Base-by-base conservation (phyloP, 2,113 vertebrate genomes). In the Tympanuchus pallidicinctus region DNA sequence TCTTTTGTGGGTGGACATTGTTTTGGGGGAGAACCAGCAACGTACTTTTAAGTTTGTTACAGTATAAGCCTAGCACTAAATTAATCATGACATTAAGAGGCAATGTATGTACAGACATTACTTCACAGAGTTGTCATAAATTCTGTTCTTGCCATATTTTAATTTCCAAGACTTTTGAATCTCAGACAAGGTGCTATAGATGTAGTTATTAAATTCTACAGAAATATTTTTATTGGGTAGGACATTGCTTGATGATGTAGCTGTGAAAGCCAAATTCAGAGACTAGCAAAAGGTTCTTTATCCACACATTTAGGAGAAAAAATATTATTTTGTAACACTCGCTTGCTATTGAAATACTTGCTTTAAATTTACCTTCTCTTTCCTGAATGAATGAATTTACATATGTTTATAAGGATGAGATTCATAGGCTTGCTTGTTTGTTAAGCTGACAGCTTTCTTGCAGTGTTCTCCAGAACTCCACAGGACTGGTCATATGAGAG, bases 181-280 rank as follows among this genome's bases (percentile, higher is more conserved):
- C 89, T 97, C 86, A 95, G 96, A 97, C 94, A 97, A 97, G 95
- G 96, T 96, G 91, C 93, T 79, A 36, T 97, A 97, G 97, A 97
- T 97, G 95, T 95, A 96, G 94, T 98, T 98, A 97, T 97, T 97
- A 95, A 96, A 96, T 87, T 97, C 78, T 93, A 78, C 70, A 95
- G 97, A 95, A 97, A 96, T 97, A 97, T 98, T 98, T 98, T 97
- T 97, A 96, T 96, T 98, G 97, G 96, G 97, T 88, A 97, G 95
- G 97, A 95, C 93, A 60, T 94, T 95, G 93, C 93, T 97, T 97
- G 93, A 92, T 96, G 98, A 96, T 61, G 63, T 94, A 90, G 93
- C 86, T 92, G 74, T 95, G 95, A 96, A 96, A 96, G 94, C 87
- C 95, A 96, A 97, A 95, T 96, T 96, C 94, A 96, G 95, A 96